A percentile compares a stretch with the other conserved stretches of the same genome.
phyloP scores from a whole-genome alignment of 2,113 vertebrate species.

The Enhydra lutris region DNA sequence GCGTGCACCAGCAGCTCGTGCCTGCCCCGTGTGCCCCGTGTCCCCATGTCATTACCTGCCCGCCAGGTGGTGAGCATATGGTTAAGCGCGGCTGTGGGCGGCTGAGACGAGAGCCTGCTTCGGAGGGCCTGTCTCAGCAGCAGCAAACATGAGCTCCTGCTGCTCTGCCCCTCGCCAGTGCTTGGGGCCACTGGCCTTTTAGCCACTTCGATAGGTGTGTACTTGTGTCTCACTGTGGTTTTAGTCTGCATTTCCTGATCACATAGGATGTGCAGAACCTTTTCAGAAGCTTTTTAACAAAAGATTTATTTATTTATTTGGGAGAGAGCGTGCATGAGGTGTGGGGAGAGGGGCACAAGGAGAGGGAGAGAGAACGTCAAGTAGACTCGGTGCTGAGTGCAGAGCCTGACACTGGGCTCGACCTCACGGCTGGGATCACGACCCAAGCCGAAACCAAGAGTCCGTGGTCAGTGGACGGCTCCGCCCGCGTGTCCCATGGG shows the following conservation, averaged over 20 bases:
- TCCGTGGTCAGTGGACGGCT: background rate
- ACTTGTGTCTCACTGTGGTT: too few species aligned
- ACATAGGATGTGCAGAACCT: background rate
- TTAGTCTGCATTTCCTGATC: background rate
- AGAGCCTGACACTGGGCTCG: background rate
- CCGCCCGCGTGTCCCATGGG: too few species aligned
- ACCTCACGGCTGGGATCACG: background rate
- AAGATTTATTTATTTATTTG: background rate
- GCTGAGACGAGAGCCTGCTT: background rate
- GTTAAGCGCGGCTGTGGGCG: background rate
- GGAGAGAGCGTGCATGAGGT: too few species aligned
- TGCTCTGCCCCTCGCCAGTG: too few species aligned
- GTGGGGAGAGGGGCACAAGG: too few species aligned
- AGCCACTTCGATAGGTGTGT: background rate
- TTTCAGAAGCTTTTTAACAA: too few species aligned
- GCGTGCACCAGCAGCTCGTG: fast-evolving
- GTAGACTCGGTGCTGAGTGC: too few species aligned
- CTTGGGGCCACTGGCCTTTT: background rate
- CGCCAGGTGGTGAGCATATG: background rate
- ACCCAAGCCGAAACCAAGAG: background rate
- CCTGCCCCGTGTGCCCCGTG: background rate
- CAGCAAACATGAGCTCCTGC: background rate
- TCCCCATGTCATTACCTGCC: fast-evolving
- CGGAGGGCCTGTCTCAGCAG: background rate
- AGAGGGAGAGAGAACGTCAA: too few species aligned